Conservation (phyloP, 1,140 invertebrate species). For the Lethrus apterus region DNA sequence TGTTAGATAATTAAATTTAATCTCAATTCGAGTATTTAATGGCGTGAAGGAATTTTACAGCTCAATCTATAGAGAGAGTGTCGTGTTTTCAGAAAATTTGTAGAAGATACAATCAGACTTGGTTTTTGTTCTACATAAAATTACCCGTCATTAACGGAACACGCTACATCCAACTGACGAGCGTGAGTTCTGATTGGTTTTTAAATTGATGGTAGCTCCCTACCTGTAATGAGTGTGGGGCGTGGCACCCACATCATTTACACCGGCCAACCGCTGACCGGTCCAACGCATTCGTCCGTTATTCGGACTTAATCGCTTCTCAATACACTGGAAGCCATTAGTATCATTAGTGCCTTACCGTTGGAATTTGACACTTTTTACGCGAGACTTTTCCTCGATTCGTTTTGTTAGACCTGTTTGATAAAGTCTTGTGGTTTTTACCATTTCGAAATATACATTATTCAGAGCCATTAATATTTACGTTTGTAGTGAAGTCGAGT, state of each 20-base stretch:
- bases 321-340: conserved; percentile 36
- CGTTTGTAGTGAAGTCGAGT: too few relatives aligned
- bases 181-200: conserved; percentile 34
- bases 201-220: conserved; percentile 38
- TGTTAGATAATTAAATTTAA: too few relatives aligned
- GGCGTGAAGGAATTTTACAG: conserved; percentile 10
- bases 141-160: conserved; percentile 34
- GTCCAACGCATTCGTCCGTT: conserved; percentile 20
- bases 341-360: conserved; percentile 23
- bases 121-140: conserved; percentile 34
- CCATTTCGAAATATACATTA: too few relatives aligned
- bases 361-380: conserved; percentile 4
- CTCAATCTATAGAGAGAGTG: conserved; percentile 9
- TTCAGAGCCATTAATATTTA: too few relatives aligned
- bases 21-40: too few relatives aligned
- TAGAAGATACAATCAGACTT: conserved; percentile 17
- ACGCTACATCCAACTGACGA: conserved; percentile 29
- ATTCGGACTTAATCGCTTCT: conserved; percentile 37
- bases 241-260: conserved; percentile 39
- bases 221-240: conserved; percentile 36
- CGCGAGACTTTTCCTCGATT: too few relatives aligned
- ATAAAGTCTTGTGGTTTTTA: too few relatives aligned
- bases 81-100: conserved; percentile 14
- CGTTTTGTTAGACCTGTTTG: too few relatives aligned
- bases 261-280: conserved; percentile 37